Evolutionary conservation across 2,888 invertebrate species (phyloP), one percentile per base, ranked within the genome.

Genomic region (Leucophenga montana): DNA sequence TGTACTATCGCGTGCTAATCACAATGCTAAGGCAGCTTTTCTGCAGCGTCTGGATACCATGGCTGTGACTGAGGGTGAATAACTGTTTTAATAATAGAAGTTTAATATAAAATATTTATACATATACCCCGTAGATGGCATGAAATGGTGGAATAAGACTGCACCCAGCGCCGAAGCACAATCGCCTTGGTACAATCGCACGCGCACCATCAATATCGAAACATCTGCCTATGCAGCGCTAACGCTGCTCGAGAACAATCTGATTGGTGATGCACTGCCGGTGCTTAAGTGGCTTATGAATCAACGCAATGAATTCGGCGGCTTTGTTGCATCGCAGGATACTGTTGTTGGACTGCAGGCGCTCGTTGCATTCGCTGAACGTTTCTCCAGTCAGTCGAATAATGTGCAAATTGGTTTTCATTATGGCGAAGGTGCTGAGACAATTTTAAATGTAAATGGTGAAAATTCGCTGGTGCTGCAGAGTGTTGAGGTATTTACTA

Each of bases 141-240:
- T 91, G 79, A 94, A 94, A 80, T 96, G 95, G 94, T 97, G 97
- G 97, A 93, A 93, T 67, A 93, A 94, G 72, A 92, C 90, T 0
- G 89, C 90, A 0, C 89, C 90, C 0, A 82, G 89, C 39, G 85
- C 86, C 18, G 92, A 92, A 70, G 90, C 90, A 59, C 91, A 91
- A 67, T 93, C 93, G 83, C 93, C 93, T 0, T 93, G 93, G 93
- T 90, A 90, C 69, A 89, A 90, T 50, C 88, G 92, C 67, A 93
- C 95, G 0, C 91, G 93, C 68, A 93, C 94, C 0, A 91, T 94
- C 0, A 87, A 89, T 76, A 90, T 98, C 13, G 95, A 96, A 87
- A 95, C 96, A 78, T 96, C 98, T 0, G 93, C 97, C 0, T 98
- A 98, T 89, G 95, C 94, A 0, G 90, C 98, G 54, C 90, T 97